Base-by-base conservation (phyloP, 2,888 invertebrate genomes). In the Ernsta delagoae region DNA sequence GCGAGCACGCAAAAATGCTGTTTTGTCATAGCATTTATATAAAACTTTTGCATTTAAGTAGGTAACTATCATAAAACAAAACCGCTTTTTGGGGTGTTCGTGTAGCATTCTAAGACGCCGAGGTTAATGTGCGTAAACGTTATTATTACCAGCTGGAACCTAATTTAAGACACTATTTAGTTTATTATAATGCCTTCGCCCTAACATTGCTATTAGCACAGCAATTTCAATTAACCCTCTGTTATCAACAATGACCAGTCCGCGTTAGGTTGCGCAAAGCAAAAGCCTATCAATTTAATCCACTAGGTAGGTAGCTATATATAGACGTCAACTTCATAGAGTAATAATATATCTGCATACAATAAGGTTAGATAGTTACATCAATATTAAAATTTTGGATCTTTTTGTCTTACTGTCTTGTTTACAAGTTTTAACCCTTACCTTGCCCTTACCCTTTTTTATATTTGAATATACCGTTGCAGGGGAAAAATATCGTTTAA, bases 191-290 rank as follows among this genome's bases (percentile, higher is more conserved):
- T 31, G 34, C 31, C 31, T n/a, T 54, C 31, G 54, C 34, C 43
- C 6, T 60, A 60, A 54, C 34, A 34, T 9, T 48, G 31, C 24
- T 50, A 68, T 68, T 62, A 59, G 57, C 60, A 61, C 54, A 34
- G 12, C 48, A 31, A 59, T 63, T 59, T 59, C 59, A 63, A 63
- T 63, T 69, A 69, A 63, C 57, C 61, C 68, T 50, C 59, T 59
- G 63, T 69, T 69, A 69, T 69, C 68, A 63, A 53, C 59, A 59
- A 41, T 69, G 41, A 43, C 57, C 62, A 63, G 68, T 62, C 67
- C 56, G 57, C 59, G 59, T 57, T 39, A 63, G 41, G 45, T 12
- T 48, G 8, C 36, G 31, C 56, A 48, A 56, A 56, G 56, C 61
- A 61, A 57, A 57, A 68, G 45, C 57, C 54, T 24, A 48, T 48